Evolutionary conservation across 1,140 invertebrate species (phyloP).

Genomic region (Penaeus indicus): DNA sequence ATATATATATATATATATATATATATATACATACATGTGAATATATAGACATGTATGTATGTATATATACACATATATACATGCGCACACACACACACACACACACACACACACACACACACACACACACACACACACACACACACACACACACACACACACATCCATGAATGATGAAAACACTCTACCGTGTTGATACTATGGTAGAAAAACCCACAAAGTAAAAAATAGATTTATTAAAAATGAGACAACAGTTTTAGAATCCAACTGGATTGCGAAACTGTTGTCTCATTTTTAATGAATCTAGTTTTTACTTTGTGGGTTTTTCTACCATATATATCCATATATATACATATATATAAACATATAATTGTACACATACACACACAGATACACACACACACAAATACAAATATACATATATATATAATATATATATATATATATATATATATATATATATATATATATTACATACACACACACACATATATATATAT

Average conservation of each 20-base stretch:
- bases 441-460: conserved; percentile 28
- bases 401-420: conserved; percentile 15
- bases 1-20: neutral
- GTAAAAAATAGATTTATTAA: neutral
- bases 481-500: conserved; percentile 3
- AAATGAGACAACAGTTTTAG: neutral
- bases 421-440: conserved; percentile 35
- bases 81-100: neutral
- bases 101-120: conserved; percentile 4
- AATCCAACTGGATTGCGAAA: no score
- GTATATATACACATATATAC: neutral
- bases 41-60: neutral
- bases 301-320: no score
- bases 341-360: no score
- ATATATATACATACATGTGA: neutral
- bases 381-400: neutral
- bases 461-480: conserved; percentile 19
- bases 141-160: neutral
- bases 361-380: no score
- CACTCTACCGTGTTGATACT: conserved; percentile 18
- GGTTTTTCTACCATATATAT: no score
- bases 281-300: no score
- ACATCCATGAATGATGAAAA: conserved; percentile 22
- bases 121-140: neutral
- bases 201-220: neutral